A percentile compares a stretch with the other conserved stretches of the same genome.
Evolutionary conservation across 2,113 vertebrate species (phyloP).

Genomic region (Anarhynchus alexandrinus): DNA sequence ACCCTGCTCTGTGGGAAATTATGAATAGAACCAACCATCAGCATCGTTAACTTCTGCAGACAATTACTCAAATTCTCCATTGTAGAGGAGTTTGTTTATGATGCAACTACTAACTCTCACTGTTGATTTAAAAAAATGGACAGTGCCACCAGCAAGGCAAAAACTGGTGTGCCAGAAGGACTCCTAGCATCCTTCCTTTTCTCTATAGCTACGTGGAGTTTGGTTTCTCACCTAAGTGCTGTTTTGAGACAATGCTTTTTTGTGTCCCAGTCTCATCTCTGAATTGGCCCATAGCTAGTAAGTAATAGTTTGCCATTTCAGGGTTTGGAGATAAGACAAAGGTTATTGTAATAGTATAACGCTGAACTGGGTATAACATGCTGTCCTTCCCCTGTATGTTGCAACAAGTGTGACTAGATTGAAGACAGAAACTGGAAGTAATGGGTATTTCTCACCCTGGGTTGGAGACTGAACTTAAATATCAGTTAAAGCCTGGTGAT

Average conservation of each 20-base stretch:
- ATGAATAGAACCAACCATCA: neutral
- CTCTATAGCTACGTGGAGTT: neutral
- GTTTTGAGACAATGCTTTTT: neutral
- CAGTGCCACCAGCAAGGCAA: neutral
- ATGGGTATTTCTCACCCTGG: neutral
- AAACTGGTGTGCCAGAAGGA: neutral
- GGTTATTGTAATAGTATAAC: neutral
- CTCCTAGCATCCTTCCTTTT: neutral
- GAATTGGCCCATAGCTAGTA: neutral
- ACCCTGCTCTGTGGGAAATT: neutral
- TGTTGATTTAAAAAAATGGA: neutral
- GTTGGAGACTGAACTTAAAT: neutral
- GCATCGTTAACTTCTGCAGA: neutral
- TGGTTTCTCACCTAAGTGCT: neutral
- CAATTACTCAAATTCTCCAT: neutral
- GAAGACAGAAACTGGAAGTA: neutral
- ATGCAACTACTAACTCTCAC: neutral
- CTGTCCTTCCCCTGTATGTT: neutral
- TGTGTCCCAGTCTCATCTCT: neutral
- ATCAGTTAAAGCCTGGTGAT: neutral
- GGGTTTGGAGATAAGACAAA: neutral
- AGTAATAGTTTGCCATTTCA: neutral
- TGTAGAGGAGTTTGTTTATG: neutral
- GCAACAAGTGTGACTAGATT: neutral
- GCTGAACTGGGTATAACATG: neutral